Percentiles rank a stretch among this genome's conserved stretches.
Conservation (phyloP, 1,140 invertebrate genomes). For the Dufourea novaeangliae region DNA sequence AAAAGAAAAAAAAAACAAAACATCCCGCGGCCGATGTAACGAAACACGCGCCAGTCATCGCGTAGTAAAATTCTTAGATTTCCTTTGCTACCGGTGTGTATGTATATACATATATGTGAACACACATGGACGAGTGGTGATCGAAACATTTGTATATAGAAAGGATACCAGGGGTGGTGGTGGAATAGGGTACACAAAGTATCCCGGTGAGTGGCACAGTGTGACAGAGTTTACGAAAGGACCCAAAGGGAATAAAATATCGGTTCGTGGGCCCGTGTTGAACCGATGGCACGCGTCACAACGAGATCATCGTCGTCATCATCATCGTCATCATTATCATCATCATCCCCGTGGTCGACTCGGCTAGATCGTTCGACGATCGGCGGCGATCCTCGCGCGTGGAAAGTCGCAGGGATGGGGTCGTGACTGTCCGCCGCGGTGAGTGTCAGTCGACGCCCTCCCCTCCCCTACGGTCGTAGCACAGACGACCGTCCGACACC, state of each 20-base stretch:
- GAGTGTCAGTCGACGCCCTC: slow-evolving; percentile 64
- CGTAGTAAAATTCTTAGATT: no score
- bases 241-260: not conserved
- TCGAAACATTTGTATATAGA: no score
- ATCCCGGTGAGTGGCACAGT: not conserved
- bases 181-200: not conserved
- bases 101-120: no score
- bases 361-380: slow-evolving; percentile 41
- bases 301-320: no score
- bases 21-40: no score
- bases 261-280: slow-evolving; percentile 10
- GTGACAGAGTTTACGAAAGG: slow-evolving; percentile 3
- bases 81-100: no score
- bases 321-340: no score
- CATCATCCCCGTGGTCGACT: slow-evolving; percentile 32
- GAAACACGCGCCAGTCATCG: no score
- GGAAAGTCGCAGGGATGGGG: slow-evolving; percentile 60
- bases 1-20: no score
- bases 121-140: no score
- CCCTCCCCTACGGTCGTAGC: no score
- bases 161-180: no score
- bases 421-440: slow-evolving; percentile 64
- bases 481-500: slow-evolving; percentile 21
- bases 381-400: slow-evolving; percentile 58
- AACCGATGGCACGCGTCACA: slow-evolving; percentile 63